Evolutionary conservation across 1,140 invertebrate genomes (phyloP), one percentile per base, ranked within the genome.

Genomic region (Aphaenogaster floridana): DNA sequence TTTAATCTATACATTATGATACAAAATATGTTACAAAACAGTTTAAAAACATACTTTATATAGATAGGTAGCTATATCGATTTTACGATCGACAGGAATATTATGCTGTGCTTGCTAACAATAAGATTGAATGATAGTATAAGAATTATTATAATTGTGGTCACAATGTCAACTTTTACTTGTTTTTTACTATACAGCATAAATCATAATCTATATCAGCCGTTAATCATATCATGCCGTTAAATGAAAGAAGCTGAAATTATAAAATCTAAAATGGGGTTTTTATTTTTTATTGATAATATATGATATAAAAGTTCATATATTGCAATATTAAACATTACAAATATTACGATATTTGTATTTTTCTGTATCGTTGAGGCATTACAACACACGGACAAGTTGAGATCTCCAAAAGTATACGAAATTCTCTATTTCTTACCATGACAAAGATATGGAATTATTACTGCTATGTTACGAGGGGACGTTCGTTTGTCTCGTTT

Each of bases 391-490:
- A 2, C 63, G 4, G 77, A 52, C 9, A 50, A 80, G 36, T 7
- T 36, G 3, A 28, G 64, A 15, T 39, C 45, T 61, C 17, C 6
- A 8, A 34, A 57, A 4, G 11, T 13, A 79, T 39, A 66, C 0
- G 39, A 57, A 64, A 79, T 54, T 66, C 42, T 42, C 39, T 28
- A 45, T 66, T 57, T 84, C 69, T 86, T 54, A 66, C 39, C 69
- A 85, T 61, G 86, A 83, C 92, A 90, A 93, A 90, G 88, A 66
- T 64, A 59, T 64, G 86, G 61, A 91, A 89, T 92, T 89, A 87
- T 76, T 87, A 92, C 63, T 63, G 89, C 81, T 59, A 68, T 50
- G 52, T 71, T 80, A 69, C 63, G 54, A 59, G 21, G 71, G 64
- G 57, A 69, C 52, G 77, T 76, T 91, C 71, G 78, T 91, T 89